Conservation (phyloP, 2,888 invertebrate genomes). For the Dynastes grantii region DNA sequence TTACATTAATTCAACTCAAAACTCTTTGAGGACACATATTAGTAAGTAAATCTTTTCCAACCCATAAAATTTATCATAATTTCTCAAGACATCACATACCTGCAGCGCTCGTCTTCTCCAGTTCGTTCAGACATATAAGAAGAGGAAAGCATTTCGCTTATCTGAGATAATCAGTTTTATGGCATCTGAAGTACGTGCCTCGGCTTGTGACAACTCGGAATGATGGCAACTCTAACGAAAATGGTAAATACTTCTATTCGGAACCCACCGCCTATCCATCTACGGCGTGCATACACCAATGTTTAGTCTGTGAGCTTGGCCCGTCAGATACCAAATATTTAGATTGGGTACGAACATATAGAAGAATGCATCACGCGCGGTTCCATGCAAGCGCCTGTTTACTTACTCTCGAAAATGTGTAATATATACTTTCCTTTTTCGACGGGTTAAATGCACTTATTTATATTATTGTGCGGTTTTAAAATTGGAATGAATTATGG, state of each 20-base stretch:
- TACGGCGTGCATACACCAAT: not conserved
- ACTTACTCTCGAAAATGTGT: not conserved
- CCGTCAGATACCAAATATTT: constrained; percentile 11
- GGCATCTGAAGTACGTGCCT: constrained; percentile 9
- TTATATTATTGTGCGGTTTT: not conserved
- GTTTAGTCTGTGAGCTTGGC: constrained; percentile 14
- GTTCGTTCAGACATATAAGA: not conserved
- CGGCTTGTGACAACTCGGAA: not conserved
- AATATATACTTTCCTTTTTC: not conserved
- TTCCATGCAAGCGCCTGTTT: not conserved
- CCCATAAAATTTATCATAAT: too few species aligned
- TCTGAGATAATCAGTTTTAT: constrained; percentile 21
- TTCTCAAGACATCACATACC: too few species aligned
- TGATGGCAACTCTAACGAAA: constrained; percentile 2
- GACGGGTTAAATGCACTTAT: not conserved
- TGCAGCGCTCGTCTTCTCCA: not conserved
- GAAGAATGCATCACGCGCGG: not conserved
- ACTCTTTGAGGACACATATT: too few species aligned
- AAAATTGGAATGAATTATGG: not conserved
- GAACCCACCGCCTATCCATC: not conserved
- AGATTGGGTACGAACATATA: constrained; percentile 6
- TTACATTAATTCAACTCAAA: too few species aligned
- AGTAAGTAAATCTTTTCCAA: too few species aligned
- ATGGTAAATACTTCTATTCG: constrained; percentile 15
- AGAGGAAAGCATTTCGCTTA: constrained; percentile 2